Evolutionary conservation across 2,888 invertebrate species (phyloP).

Genomic region (Palloptera scutellata): DNA sequence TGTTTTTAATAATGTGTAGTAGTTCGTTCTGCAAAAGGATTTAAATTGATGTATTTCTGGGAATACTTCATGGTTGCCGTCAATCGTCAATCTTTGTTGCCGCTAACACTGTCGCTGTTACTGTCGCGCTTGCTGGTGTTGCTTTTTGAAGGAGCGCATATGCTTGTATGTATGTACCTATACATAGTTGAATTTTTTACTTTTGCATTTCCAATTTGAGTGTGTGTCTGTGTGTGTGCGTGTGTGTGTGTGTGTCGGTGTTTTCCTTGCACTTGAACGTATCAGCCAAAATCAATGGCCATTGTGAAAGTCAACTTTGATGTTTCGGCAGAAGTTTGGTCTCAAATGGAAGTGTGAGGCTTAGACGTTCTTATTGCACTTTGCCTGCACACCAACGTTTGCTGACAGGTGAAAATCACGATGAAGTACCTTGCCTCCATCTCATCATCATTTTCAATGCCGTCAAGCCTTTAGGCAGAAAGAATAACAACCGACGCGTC

Average conservation of each 20-base stretch:
- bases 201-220: no score
- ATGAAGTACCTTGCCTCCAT: constrained; percentile 5
- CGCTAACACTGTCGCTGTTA: background rate
- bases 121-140: background rate
- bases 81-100: no score
- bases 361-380: constrained; percentile 55
- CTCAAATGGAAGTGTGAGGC: constrained; percentile 55
- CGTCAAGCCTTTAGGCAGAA: constrained; percentile 20
- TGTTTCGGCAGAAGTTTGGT: constrained; percentile 46
- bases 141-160: background rate
- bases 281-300: constrained; percentile 52
- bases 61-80: constrained; percentile 49
- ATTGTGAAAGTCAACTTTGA: constrained; percentile 58
- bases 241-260: constrained; percentile 24
- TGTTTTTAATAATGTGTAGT: no score
- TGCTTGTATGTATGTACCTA: no score
- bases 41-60: constrained; percentile 52
- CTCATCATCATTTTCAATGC: constrained; percentile 8
- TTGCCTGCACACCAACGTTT: constrained; percentile 30
- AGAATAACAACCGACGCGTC: constrained; percentile 12
- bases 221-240: no score
- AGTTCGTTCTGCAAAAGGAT: constrained; percentile 37
- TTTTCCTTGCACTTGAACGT: constrained; percentile 55
- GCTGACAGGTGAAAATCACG: constrained; percentile 35
- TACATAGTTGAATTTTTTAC: no score